These are phyloP conservation scores for Tichodroma muraria DNA, from an alignment of 2,113 vertebrate species.

Conservation along the genomic window DNA sequence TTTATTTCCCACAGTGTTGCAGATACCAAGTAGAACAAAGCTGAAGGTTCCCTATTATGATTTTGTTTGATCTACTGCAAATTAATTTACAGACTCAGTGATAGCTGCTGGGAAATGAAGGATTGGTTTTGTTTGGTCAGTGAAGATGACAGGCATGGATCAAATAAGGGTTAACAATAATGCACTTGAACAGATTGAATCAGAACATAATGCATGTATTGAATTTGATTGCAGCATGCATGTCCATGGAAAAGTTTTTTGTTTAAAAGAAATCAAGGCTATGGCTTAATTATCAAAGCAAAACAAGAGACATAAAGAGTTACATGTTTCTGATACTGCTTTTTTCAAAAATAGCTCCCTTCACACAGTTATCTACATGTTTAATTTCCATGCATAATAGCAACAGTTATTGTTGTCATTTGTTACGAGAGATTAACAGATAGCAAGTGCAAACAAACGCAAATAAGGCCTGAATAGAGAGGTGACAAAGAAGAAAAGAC, in stretches of 20 bases:
- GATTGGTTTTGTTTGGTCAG: conserved; percentile 45
- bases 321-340: conserved; percentile 61
- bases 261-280: conserved; percentile 66
- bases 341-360: conserved; percentile 68
- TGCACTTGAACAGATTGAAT: conserved; percentile 66
- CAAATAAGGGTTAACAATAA: conserved; percentile 72
- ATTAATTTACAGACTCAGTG: conserved; percentile 36
- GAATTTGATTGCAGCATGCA: conserved; percentile 68
- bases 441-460: conserved; percentile 74
- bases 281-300: conserved; percentile 78
- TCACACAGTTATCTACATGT: conserved; percentile 71
- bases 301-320: conserved; percentile 67
- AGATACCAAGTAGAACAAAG: conserved; percentile 14
- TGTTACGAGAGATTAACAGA: conserved; percentile 75
- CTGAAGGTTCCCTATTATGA: conserved; percentile 21
- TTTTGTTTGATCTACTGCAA: conserved; percentile 48
- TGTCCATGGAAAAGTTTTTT: conserved; percentile 63
- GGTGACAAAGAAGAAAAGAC: conserved; percentile 74
- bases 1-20: conserved; percentile 14
- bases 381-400: conserved; percentile 77
- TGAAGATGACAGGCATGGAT: conserved; percentile 61
- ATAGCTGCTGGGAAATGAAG: conserved; percentile 57
- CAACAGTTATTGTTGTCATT: conserved; percentile 73
- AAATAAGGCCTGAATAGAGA: conserved; percentile 75
- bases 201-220: conserved; percentile 69